phyloP scores from a whole-genome alignment of 2,888 invertebrate species.

The Neuroscelio doddi region DNA sequence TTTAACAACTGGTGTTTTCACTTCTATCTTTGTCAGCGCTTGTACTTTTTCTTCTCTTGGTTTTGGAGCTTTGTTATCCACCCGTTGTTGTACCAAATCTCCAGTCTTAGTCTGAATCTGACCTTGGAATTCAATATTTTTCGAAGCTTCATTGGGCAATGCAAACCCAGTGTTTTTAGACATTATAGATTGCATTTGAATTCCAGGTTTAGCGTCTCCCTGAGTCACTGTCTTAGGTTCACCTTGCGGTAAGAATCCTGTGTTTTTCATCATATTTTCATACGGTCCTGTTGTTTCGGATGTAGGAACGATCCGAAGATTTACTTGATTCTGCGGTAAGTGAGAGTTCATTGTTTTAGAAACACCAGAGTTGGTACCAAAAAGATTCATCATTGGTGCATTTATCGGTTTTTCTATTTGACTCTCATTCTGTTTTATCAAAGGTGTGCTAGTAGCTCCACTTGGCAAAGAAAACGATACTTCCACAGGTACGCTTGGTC shows the following conservation, averaged over 20 bases:
- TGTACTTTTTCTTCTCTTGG: constrained; percentile 11
- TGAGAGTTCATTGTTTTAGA: constrained; percentile 1
- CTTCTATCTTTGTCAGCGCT: constrained; percentile 22
- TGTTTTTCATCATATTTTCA: background rate
- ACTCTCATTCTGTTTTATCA: constrained; percentile 49
- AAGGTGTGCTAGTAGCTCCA: constrained; percentile 61
- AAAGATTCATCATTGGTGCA: constrained; percentile 43
- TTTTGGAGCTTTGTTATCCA: constrained; percentile 9
- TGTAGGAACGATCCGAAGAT: background rate
- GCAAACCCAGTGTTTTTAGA: constrained; percentile 18
- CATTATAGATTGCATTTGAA: background rate
- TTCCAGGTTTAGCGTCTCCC: background rate
- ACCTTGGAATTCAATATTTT: constrained; percentile 12
- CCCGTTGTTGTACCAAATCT: background rate
- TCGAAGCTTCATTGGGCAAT: constrained; percentile 18
- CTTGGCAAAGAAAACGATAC: constrained; percentile 55
- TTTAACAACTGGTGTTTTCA: constrained; percentile 42
- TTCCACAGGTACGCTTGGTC: constrained; percentile 51
- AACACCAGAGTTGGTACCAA: constrained; percentile 42
- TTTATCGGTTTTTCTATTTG: constrained; percentile 42
- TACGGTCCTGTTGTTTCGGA: background rate
- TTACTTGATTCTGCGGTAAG: background rate
- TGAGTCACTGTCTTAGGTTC: constrained; percentile 2
- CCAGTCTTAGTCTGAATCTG: constrained; percentile 12
- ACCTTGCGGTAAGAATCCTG: constrained; percentile 2